These are phyloP conservation scores for Megamerina dolium DNA, from an alignment of 2,888 invertebrate genomes.

Conservation along the genomic window DNA sequence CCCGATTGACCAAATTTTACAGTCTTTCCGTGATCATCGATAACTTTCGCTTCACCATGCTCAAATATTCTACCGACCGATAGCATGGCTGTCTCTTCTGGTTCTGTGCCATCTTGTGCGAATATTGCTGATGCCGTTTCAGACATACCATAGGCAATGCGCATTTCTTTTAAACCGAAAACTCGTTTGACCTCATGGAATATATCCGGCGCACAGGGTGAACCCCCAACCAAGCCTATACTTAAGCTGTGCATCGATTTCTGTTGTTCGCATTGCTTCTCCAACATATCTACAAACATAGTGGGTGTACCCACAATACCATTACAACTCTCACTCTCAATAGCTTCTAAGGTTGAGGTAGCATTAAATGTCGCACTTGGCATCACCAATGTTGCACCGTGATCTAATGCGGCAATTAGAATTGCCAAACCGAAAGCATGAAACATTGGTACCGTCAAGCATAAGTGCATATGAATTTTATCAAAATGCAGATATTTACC, in stretches of 20 bases:
- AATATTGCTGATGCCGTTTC: slow-evolving; percentile 53
- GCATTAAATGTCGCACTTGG: slow-evolving; percentile 58
- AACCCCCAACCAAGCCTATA: slow-evolving; percentile 62
- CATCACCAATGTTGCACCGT: slow-evolving; percentile 57
- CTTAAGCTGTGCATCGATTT: slow-evolving; percentile 49
- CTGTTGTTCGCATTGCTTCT: slow-evolving; percentile 49
- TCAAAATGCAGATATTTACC: slow-evolving; percentile 49
- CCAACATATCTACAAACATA: slow-evolving; percentile 71
- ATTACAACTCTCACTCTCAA: slow-evolving; percentile 64
- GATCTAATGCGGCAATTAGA: slow-evolving; percentile 53
- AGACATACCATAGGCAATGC: slow-evolving; percentile 54
- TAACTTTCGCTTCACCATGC: slow-evolving; percentile 54
- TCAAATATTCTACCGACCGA: slow-evolving; percentile 54
- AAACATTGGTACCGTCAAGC: slow-evolving; percentile 66
- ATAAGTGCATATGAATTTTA: slow-evolving; percentile 45
- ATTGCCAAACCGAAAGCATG: slow-evolving; percentile 72
- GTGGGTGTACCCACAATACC: slow-evolving; percentile 71
- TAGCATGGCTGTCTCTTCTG: slow-evolving; percentile 39
- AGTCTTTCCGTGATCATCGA: slow-evolving; percentile 55
- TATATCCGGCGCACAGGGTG: slow-evolving; percentile 59
- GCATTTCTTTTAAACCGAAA: slow-evolving; percentile 49
- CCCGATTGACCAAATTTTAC: slow-evolving; percentile 63
- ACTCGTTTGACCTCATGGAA: slow-evolving; percentile 49
- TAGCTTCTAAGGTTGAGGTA: slow-evolving; percentile 55
- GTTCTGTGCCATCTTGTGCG: slow-evolving; percentile 50